phyloP scores from a whole-genome alignment of 2,797 vertebrate species.

The Semotilus atromaculatus region DNA sequence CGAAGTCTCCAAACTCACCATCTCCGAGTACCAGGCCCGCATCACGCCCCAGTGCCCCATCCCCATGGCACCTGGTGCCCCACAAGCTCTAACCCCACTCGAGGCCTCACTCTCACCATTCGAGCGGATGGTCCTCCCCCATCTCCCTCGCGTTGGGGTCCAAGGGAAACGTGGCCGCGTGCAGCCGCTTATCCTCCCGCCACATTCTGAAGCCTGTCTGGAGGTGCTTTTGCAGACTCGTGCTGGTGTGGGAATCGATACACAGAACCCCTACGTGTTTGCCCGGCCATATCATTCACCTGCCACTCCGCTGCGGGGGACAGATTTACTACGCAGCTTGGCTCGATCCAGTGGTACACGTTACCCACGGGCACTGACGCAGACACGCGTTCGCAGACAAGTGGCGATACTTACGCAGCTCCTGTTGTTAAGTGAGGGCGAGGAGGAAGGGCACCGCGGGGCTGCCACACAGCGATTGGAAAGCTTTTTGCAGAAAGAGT shows the following conservation, averaged over 20 bases:
- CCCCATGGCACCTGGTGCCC: slow-evolving; percentile 69
- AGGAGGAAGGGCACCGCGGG: slow-evolving; percentile 73
- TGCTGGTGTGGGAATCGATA: slow-evolving; percentile 80
- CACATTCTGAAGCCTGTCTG: slow-evolving; percentile 81
- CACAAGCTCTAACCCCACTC: slow-evolving; percentile 76
- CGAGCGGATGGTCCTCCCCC: slow-evolving; percentile 80
- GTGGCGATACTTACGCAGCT: slow-evolving; percentile 84
- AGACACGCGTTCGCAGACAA: slow-evolving; percentile 80
- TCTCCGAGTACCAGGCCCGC: slow-evolving; percentile 75
- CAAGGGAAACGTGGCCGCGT: slow-evolving; percentile 82
- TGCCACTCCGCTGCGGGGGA: slow-evolving; percentile 81
- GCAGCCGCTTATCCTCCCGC: slow-evolving; percentile 82
- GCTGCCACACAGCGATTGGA: slow-evolving; percentile 77
- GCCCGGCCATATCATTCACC: slow-evolving; percentile 83
- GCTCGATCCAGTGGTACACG: slow-evolving; percentile 81
- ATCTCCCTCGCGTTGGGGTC: slow-evolving; percentile 79
- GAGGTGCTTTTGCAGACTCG: slow-evolving; percentile 81
- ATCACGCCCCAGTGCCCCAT: slow-evolving; percentile 74
- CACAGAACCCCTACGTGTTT: slow-evolving; percentile 78
- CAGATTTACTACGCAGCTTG: slow-evolving; percentile 80
- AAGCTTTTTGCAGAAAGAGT: slow-evolving; percentile 81
- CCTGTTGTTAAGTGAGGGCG: slow-evolving; percentile 81
- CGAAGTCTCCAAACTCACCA: slow-evolving; percentile 82
- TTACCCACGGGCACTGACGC: slow-evolving; percentile 80
- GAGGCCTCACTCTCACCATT: slow-evolving; percentile 83